Base-by-base conservation (phyloP, 2,888 invertebrate genomes). In the Elgonia sp. region DNA sequence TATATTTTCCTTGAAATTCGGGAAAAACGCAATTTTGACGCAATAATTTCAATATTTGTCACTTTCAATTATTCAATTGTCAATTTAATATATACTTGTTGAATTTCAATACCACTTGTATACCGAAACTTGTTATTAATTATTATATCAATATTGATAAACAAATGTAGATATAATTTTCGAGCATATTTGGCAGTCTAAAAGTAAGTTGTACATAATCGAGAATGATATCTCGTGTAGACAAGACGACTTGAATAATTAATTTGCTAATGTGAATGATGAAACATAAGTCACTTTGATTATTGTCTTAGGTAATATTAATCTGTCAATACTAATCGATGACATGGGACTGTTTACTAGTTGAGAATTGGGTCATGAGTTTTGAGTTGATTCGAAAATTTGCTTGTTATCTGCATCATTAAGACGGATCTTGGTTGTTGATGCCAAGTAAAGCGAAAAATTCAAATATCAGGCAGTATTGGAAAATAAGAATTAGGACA, bases 271-370 rank as follows among this genome's bases (percentile, higher is more conserved):
- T 65, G 65, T 50, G 53, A 72, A 63, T 65, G 65, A 65, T 73
- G 72, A 16, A 70, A 29, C 29, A 18, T 18, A 37, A 73, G 73
- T 82, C 73, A 55, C 63, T 65, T 50, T 73, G 65, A 82, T 63
- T 73, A 57, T 53, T 73, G 82, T 73, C 82, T 63, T 12, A 73
- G 55, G 73, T 82, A 73, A 82, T 82, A 63, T 70, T 73, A 82
- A 82, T 73, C 73, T 82, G 55, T 73, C 73, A 82, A 82, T 73
- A 55, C 73, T 39, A 82, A 73, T 73, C 73, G 63, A 81, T 72
- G 63, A 60, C 46, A 62, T 42, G 72, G 50, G 65, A 39, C 18
- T 72, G 82, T 82, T 82, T 73, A 73, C 82, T 40, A 20, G 40
- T 8, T 29, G 37, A 55, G 73, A 82, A 82, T 29, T 82, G 37